Conservation (phyloP, 2,797 vertebrate species). For the Sebastes hopkinsi region DNA sequence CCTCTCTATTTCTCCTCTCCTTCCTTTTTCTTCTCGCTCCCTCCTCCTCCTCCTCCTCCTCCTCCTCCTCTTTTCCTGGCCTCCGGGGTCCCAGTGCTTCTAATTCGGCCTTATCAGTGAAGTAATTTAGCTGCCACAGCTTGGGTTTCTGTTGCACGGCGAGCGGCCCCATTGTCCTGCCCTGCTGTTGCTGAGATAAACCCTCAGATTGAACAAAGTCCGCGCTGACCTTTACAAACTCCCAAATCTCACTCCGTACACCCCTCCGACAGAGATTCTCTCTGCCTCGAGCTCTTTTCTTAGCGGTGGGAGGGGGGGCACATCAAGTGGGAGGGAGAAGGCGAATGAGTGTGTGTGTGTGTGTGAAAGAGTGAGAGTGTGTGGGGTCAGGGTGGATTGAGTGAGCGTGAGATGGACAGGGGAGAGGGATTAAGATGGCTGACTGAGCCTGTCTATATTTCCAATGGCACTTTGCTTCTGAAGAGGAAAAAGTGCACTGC, state of each 20-base stretch:
- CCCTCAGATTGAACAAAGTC: constrained; percentile 98
- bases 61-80: constrained; percentile 73
- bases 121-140: constrained; percentile 93
- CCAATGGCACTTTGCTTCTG: constrained; percentile 80
- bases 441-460: constrained; percentile 83
- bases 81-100: constrained; percentile 88
- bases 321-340: constrained; percentile 74
- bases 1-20: constrained; percentile 32
- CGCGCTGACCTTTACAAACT: constrained; percentile 95
- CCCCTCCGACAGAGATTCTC: constrained; percentile 70
- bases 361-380: constrained; percentile 61
- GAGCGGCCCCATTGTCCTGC: constrained; percentile 92
- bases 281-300: constrained; percentile 61
- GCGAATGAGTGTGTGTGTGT: constrained; percentile 25
- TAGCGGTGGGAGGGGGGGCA: constrained; percentile 68
- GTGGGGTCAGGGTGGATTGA: constrained; percentile 83
- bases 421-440: constrained; percentile 88
- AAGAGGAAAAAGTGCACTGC: constrained; percentile 61
- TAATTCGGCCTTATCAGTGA: constrained; percentile 91
- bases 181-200: constrained; percentile 96
- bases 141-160: constrained; percentile 95
- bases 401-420: constrained; percentile 79
- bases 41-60: neutral
- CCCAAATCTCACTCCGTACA: constrained; percentile 79
- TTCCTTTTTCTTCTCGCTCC: constrained; percentile 51